These are phyloP conservation scores for Amphiprion ocellaris DNA, from an alignment of 2,113 vertebrate genomes.

Conservation along the genomic window DNA sequence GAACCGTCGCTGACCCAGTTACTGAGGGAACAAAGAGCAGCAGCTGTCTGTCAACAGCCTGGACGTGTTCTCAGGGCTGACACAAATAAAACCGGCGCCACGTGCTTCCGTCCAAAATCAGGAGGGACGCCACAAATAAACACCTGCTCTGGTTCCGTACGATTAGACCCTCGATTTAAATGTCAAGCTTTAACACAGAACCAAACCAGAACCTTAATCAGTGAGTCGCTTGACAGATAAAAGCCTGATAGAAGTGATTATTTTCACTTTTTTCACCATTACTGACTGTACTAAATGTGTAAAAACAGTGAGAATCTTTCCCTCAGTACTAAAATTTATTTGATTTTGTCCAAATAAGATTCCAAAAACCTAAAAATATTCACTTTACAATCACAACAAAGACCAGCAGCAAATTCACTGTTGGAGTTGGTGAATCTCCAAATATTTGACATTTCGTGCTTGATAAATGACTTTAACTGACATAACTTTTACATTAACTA, in stretches of 20 bases:
- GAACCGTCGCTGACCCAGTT: slow-evolving; percentile 78
- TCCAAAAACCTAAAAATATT: no score
- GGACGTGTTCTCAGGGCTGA: slow-evolving; percentile 49
- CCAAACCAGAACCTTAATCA: not conserved
- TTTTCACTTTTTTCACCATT: not conserved
- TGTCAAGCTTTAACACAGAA: slow-evolving; percentile 7
- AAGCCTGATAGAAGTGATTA: not conserved
- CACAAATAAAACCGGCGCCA: slow-evolving; percentile 50
- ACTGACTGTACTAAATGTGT: not conserved
- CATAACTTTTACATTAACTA: no score
- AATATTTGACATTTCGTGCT: no score
- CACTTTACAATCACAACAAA: no score
- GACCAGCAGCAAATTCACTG: no score
- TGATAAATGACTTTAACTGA: no score
- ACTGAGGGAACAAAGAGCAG: slow-evolving; percentile 78
- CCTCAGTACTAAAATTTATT: no score
- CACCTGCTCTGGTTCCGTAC: slow-evolving; percentile 12
- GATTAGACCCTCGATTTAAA: slow-evolving; percentile 19
- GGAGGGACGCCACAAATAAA: slow-evolving; percentile 19
- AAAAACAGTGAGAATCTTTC: no score
- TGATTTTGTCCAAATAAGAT: no score
- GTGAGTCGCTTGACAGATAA: not conserved
- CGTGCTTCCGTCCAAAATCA: slow-evolving; percentile 29
- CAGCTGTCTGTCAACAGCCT: slow-evolving; percentile 75
- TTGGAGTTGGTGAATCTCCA: no score